A percentile compares a stretch with the other conserved stretches of the same genome.
Conservation (phyloP, 2,113 vertebrate species). For the Sardina pilchardus region DNA sequence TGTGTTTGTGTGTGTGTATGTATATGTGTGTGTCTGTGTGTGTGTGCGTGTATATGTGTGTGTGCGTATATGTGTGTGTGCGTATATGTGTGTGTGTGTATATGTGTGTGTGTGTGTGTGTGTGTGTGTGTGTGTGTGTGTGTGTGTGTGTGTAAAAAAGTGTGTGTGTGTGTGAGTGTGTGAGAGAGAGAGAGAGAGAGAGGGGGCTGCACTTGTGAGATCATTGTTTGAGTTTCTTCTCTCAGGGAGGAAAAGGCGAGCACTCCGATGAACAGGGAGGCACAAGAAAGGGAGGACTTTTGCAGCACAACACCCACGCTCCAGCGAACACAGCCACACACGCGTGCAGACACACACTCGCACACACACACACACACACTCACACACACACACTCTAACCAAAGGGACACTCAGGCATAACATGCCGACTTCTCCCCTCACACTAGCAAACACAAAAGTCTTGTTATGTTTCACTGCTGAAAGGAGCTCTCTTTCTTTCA, state of each 20-base stretch:
- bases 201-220: not conserved
- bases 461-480: constrained; percentile 64
- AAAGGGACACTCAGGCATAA: constrained; percentile 38
- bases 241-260: constrained; percentile 40
- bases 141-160: constrained; percentile 1
- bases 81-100: not conserved
- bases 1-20: constrained; percentile 20
- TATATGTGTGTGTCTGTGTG: not conserved
- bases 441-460: constrained; percentile 68
- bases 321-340: constrained; percentile 41
- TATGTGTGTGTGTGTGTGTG: not conserved
- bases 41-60: not conserved
- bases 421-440: constrained; percentile 45
- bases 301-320: constrained; percentile 13
- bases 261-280: constrained; percentile 43
- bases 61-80: not conserved
- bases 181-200: not conserved
- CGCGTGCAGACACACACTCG: constrained; percentile 25
- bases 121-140: constrained; percentile 12
- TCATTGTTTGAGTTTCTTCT: constrained; percentile 51
- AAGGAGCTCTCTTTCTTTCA: constrained; percentile 59
- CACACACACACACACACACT: constrained; percentile 26
- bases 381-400: constrained; percentile 50
- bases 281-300: constrained; percentile 32
- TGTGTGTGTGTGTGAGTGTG: constrained; percentile 5